A percentile compares a stretch with the other conserved stretches of the same genome.
These are phyloP conservation scores for Illadopsis cleaveri DNA, from an alignment of 2,113 vertebrate species.

Conservation along the genomic window DNA sequence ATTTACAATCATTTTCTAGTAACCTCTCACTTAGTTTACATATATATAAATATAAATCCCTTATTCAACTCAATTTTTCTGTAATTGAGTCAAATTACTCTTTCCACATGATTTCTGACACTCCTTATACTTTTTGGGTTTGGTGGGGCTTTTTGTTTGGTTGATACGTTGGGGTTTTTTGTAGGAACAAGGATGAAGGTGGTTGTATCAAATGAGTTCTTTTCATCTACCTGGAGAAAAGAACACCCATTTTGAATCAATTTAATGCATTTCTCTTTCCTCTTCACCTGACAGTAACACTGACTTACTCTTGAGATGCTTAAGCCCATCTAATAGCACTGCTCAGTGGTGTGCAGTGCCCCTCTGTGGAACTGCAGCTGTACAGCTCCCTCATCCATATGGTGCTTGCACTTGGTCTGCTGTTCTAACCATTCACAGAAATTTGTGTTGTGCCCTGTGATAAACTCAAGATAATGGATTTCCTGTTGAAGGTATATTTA, in stretches of 20 bases:
- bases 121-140: not conserved
- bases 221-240: not conserved
- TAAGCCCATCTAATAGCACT: not conserved
- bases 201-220: not conserved
- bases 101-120: not conserved
- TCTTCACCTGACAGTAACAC: not conserved
- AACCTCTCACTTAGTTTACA: not conserved
- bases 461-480: not conserved
- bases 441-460: not conserved
- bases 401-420: not conserved
- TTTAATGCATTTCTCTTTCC: not conserved
- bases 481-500: not conserved
- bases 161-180: rapidly evolving
- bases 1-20: not conserved
- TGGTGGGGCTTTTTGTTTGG: not conserved
- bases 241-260: not conserved
- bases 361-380: not conserved
- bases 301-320: not conserved
- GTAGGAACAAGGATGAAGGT: not conserved
- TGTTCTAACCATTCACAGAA: not conserved
- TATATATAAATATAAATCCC: not conserved
- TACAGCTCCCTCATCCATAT: not conserved
- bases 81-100: not conserved
- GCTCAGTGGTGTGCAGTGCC: not conserved
- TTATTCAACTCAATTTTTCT: not conserved